Evolutionary conservation across 2,113 vertebrate species (phyloP).

Genomic region (Pampusana beccarii): DNA sequence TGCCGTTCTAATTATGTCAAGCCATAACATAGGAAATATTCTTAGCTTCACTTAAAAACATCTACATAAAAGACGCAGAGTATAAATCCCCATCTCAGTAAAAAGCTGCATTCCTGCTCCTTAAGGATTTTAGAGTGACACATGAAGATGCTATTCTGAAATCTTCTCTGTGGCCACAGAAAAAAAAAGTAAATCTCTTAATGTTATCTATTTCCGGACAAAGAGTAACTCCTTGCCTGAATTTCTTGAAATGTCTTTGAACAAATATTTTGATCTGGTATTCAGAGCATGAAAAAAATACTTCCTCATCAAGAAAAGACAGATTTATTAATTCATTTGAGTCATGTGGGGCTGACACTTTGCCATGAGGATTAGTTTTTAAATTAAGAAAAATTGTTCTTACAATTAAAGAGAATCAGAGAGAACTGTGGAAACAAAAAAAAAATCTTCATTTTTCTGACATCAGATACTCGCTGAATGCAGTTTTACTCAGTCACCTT

Average conservation of each 20-base stretch:
- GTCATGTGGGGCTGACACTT: not conserved
- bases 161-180: not conserved
- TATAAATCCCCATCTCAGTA: not conserved
- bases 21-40: not conserved
- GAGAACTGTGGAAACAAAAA: not conserved
- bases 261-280: not conserved
- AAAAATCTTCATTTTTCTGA: not conserved
- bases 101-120: not conserved
- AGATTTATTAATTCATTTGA: not conserved
- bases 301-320: not conserved
- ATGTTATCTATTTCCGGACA: not conserved
- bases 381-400: constrained; percentile 22
- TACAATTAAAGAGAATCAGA: not conserved
- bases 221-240: not conserved
- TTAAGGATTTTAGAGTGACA: not conserved
- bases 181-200: not conserved
- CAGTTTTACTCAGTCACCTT: constrained; percentile 4
- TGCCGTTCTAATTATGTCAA: not conserved
- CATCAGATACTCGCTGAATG: not conserved
- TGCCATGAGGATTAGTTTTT: constrained; percentile 20
- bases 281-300: not conserved
- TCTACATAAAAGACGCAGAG: not conserved
- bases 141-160: not conserved
- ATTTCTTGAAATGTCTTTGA: not conserved
- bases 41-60: not conserved